Conservation (phyloP, 2,888 invertebrate species). For the Scrobipalpa atriplicella region DNA sequence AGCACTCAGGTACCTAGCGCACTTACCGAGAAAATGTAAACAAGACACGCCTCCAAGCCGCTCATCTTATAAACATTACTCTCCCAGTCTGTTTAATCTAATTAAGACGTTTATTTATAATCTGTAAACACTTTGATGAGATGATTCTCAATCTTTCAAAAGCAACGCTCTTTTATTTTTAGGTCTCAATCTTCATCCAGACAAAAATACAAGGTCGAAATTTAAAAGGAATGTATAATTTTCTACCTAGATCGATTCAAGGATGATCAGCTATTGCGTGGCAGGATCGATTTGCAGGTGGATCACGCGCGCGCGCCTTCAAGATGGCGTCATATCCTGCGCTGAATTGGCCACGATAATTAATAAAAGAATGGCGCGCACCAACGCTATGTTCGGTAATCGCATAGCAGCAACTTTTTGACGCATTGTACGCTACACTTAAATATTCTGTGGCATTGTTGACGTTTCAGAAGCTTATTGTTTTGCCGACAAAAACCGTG, state of each 20-base stretch:
- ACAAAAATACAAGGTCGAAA: background rate
- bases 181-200: background rate
- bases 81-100: background rate
- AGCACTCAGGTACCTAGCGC: background rate
- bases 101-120: slow-evolving; percentile 12
- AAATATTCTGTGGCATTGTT: slow-evolving; percentile 40
- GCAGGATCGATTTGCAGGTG: slow-evolving; percentile 70
- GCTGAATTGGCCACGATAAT: slow-evolving; percentile 75
- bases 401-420: slow-evolving; percentile 51
- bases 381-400: slow-evolving; percentile 72
- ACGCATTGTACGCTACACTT: slow-evolving; percentile 45
- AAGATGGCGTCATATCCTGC: slow-evolving; percentile 79
- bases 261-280: slow-evolving; percentile 73
- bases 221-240: slow-evolving; percentile 45
- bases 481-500: slow-evolving; percentile 40
- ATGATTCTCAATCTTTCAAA: background rate
- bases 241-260: slow-evolving; percentile 64
- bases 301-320: slow-evolving; percentile 70
- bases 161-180: background rate
- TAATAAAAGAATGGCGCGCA: slow-evolving; percentile 78
- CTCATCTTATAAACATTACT: slow-evolving; percentile 12
- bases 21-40: slow-evolving; percentile 14
- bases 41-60: slow-evolving; percentile 16
- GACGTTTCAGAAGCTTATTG: slow-evolving; percentile 50
- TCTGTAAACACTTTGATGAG: slow-evolving; percentile 7